Evolutionary conservation across 2,888 invertebrate genomes (phyloP).

Genomic region (Agrotis exclamationis): DNA sequence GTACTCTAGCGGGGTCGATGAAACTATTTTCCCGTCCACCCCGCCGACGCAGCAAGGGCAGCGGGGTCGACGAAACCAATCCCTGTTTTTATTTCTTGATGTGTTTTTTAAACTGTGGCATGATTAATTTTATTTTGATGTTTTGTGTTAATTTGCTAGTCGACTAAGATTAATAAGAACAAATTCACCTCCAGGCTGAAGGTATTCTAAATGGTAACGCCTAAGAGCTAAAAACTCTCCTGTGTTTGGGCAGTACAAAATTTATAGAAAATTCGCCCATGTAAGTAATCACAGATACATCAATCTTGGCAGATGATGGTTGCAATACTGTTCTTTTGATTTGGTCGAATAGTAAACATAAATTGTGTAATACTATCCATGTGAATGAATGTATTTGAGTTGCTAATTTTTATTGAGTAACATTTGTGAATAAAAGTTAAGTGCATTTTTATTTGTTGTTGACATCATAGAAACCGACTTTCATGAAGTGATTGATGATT

Average conservation of each 20-base stretch:
- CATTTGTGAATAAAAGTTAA: constrained; percentile 5
- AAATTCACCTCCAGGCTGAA: too few relatives aligned
- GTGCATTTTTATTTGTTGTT: constrained; percentile 26
- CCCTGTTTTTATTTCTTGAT: background rate
- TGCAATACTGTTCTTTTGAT: background rate
- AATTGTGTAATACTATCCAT: constrained; percentile 10
- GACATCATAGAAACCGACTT: constrained; percentile 17
- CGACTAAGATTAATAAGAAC: background rate
- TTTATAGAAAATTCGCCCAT: too few relatives aligned
- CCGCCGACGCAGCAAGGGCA: too few relatives aligned
- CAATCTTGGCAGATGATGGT: too few relatives aligned
- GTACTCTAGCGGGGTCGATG: too few relatives aligned
- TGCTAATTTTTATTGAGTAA: background rate
- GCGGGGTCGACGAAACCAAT: too few relatives aligned
- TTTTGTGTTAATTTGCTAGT: constrained; percentile 26
- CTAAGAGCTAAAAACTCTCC: too few relatives aligned
- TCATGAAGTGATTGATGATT: constrained; percentile 38
- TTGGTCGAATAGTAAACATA: constrained; percentile 14
- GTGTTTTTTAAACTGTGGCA: constrained; percentile 12
- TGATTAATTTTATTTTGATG: constrained; percentile 34
- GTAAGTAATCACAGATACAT: too few relatives aligned
- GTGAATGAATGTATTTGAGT: constrained; percentile 23
- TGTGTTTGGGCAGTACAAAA: too few relatives aligned
- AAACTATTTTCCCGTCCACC: too few relatives aligned
- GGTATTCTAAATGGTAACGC: too few relatives aligned